Conservation (phyloP, 2,113 vertebrate genomes). For the Xyliphius kryptos region DNA sequence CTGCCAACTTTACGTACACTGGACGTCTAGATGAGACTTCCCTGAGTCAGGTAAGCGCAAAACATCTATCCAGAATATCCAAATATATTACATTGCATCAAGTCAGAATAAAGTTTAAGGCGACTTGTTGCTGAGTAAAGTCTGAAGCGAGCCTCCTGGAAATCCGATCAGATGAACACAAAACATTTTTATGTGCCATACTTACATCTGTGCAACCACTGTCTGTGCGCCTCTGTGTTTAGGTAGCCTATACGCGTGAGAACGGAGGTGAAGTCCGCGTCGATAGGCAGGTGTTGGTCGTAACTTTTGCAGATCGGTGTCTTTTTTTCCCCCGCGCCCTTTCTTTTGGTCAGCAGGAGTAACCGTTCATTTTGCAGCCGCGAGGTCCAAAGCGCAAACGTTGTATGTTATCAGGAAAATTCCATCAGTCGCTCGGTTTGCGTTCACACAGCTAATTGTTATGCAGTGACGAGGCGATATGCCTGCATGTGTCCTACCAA, state of each 20-base stretch:
- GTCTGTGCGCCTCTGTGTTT: conserved; percentile 46
- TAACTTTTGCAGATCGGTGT: conserved; percentile 35
- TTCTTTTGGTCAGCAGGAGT: conserved; percentile 35
- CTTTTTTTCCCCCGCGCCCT: conserved; percentile 12
- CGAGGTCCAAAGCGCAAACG: conserved; percentile 59
- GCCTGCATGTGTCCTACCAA: conserved; percentile 67
- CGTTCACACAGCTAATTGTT: conserved; percentile 70
- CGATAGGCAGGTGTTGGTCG: conserved; percentile 42
- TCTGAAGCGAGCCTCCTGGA: too few relatives aligned
- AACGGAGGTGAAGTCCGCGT: conserved; percentile 54
- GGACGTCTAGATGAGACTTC: conserved; percentile 49
- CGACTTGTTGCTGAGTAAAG: conserved; percentile 96
- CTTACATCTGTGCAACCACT: conserved; percentile 58
- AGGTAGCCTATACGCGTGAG: conserved; percentile 27
- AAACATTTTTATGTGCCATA: conserved; percentile 43
- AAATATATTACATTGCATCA: too few relatives aligned
- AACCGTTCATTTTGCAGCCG: conserved; percentile 51
- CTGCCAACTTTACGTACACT: conserved; percentile 48
- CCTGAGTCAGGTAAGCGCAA: conserved; percentile 64
- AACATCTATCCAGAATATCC: conserved; percentile 8
- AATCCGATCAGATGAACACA: too few relatives aligned
- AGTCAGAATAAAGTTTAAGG: conserved; percentile 64
- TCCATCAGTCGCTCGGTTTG: conserved; percentile 68
- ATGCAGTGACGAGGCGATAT: conserved; percentile 70
- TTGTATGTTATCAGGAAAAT: conserved; percentile 69